Evolutionary conservation across 2,888 invertebrate genomes (phyloP), one percentile per base, ranked within the genome.

Genomic region (Amphimallon solstitiale): DNA sequence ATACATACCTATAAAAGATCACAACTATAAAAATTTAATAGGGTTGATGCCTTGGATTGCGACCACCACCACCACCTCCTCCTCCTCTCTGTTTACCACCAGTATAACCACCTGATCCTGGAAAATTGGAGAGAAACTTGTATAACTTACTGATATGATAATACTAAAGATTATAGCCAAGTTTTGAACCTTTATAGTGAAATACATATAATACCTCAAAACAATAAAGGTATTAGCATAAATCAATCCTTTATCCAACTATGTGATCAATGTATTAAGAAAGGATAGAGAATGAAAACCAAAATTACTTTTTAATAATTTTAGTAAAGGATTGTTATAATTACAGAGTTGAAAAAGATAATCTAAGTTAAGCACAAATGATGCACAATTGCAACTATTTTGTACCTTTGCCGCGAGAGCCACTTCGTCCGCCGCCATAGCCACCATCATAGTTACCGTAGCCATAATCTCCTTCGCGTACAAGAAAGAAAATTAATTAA

Each of bases 371-470:
- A 60, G 46, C 65, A 60, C 65, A 40, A 66, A 61, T 61, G 61
- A 66, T 61, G 66, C 66, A 66, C 66, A 66, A 60, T 59, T 60
- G 59, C 60, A 61, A 66, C 63, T 19, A 37, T 38, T 56, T 60
- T 60, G 86, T 93, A 93, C 93, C 93, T 93, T 93, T 93, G 86
- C 89, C 89, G 85, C 89, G 91, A 86, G 92, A 88, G 87, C 92
- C 91, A 86, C 91, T 88, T 86, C 93, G 91, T 85, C 92, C 92
- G 87, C 92, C 90, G 85, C 86, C 87, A 85, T 92, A 92, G 87
- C 93, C 92, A 88, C 92, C 92, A 85, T 92, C 91, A 89, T 91
- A 92, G 87, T 90, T 91, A 88, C 91, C 92, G 88, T 90, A 90
- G 89, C 92, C 91, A 87, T 92, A 92, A 89, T 92, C 93, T 90